phyloP scores from a whole-genome alignment of 2,888 invertebrate genomes.

The Bombyx huttoni region DNA sequence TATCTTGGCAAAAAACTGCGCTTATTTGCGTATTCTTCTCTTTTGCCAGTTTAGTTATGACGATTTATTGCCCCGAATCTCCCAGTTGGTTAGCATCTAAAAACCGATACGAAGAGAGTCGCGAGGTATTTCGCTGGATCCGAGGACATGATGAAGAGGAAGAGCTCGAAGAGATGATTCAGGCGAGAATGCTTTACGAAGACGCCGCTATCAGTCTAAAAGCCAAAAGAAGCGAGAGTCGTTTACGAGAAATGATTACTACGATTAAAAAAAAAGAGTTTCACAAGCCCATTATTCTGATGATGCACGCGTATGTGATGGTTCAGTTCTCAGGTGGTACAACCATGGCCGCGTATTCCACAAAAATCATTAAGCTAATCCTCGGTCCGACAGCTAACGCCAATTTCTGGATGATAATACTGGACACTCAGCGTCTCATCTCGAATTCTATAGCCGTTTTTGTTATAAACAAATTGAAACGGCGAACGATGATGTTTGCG shows the following conservation, averaged over 20 bases:
- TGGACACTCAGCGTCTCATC: slow-evolving; percentile 15
- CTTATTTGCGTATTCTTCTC: slow-evolving; percentile 50
- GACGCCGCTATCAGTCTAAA: slow-evolving; percentile 5
- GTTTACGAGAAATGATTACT: slow-evolving; percentile 6
- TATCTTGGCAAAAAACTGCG: slow-evolving; percentile 66
- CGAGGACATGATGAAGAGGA: slow-evolving; percentile 40
- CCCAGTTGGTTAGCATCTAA: slow-evolving; percentile 73
- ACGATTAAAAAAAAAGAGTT: slow-evolving; percentile 19
- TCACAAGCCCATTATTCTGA: slow-evolving; percentile 21
- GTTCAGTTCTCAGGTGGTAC: slow-evolving; percentile 20
- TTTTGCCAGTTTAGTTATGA: slow-evolving; percentile 44
- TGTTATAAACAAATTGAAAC: slow-evolving; percentile 21
- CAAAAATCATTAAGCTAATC: slow-evolving; percentile 12
- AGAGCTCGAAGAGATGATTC: slow-evolving; percentile 25
- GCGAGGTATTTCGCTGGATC: slow-evolving; percentile 58
- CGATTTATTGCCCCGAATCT: slow-evolving; percentile 65
- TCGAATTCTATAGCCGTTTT: slow-evolving; percentile 15
- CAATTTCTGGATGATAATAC: slow-evolving; percentile 9
- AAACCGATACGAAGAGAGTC: slow-evolving; percentile 54
- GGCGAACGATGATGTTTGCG: slow-evolving; percentile 70
- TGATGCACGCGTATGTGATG: slow-evolving; percentile 20
- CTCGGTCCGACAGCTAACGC: slow-evolving; percentile 13
- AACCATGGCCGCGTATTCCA: slow-evolving; percentile 18
- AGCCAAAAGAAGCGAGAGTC: slow-evolving; percentile 2
- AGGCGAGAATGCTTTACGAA: slow-evolving; percentile 7